Conservation (phyloP, 2,888 invertebrate genomes). For the Melangyna quadrimaculata region DNA sequence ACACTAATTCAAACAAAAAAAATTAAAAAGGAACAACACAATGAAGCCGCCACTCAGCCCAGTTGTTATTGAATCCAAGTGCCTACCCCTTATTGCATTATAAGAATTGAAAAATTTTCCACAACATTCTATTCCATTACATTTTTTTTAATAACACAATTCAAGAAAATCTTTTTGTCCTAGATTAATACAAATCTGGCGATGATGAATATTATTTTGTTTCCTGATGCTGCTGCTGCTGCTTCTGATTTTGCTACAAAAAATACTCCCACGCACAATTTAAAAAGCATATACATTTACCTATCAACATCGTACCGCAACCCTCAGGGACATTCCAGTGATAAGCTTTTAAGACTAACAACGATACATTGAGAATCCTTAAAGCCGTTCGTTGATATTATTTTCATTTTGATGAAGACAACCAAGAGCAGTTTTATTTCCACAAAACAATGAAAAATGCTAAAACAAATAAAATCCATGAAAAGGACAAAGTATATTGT, state of each 20-base stretch:
- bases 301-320: background rate
- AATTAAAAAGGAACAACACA: background rate
- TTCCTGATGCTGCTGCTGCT: background rate
- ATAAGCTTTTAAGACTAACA: slow-evolving; percentile 13
- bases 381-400: slow-evolving; percentile 22
- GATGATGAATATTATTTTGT: slow-evolving; percentile 18
- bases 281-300: background rate
- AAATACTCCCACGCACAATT: slow-evolving; percentile 37
- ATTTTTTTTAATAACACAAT: slow-evolving; percentile 19
- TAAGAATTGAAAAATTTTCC: background rate
- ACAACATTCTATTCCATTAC: background rate
- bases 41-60: slow-evolving; percentile 48
- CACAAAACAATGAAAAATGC: slow-evolving; percentile 20
- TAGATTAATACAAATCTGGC: slow-evolving; percentile 44
- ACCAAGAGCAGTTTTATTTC: slow-evolving; percentile 29
- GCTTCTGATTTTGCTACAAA: background rate
- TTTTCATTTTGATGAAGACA: slow-evolving; percentile 22
- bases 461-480: background rate
- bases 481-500: slow-evolving; percentile 57
- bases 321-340: slow-evolving; percentile 43
- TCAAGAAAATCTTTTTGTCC: slow-evolving; percentile 44
- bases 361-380: background rate
- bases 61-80: slow-evolving; percentile 63
- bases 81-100: slow-evolving; percentile 13
- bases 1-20: slow-evolving; percentile 11